Evolutionary conservation across 2,113 vertebrate genomes (phyloP).

Genomic region (Nibea coibor): DNA sequence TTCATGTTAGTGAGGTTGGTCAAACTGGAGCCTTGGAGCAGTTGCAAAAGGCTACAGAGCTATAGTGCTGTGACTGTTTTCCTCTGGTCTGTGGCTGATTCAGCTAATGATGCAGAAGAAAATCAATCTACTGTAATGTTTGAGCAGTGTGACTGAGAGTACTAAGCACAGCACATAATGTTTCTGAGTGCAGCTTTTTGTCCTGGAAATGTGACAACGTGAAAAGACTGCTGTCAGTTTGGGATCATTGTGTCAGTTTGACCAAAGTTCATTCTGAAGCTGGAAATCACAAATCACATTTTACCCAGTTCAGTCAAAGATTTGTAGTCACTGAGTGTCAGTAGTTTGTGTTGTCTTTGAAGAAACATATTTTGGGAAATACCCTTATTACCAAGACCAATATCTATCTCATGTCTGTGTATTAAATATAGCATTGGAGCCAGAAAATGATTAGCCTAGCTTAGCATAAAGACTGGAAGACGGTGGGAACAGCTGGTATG

Average conservation of each 20-base stretch:
- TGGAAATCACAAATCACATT: conserved; percentile 14
- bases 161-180: conserved; percentile 5
- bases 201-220: not conserved
- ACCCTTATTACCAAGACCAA: not conserved
- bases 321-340: not conserved
- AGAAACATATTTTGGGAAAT: not conserved
- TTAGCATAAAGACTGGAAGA: not conserved
- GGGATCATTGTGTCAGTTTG: not conserved
- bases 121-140: conserved; percentile 52
- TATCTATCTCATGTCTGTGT: not conserved
- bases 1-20: conserved; percentile 47
- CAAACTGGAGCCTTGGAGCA: conserved; percentile 40
- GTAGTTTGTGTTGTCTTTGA: not conserved
- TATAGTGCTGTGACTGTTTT: conserved; percentile 38
- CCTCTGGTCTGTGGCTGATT: conserved; percentile 48
- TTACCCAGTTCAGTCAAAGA: not conserved
- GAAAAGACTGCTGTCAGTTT: conserved; percentile 3
- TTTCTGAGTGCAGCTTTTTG: conserved; percentile 5
- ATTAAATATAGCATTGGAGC: not conserved
- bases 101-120: conserved; percentile 61
- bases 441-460: not conserved
- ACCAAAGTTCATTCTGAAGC: not conserved
- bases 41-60: conserved; percentile 34
- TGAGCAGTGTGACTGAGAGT: conserved; percentile 26
- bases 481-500: not conserved